Percentiles rank a stretch among this genome's conserved stretches.
phyloP scores from a whole-genome alignment of 1,140 invertebrate species.

The Drosophila mauritiana region DNA sequence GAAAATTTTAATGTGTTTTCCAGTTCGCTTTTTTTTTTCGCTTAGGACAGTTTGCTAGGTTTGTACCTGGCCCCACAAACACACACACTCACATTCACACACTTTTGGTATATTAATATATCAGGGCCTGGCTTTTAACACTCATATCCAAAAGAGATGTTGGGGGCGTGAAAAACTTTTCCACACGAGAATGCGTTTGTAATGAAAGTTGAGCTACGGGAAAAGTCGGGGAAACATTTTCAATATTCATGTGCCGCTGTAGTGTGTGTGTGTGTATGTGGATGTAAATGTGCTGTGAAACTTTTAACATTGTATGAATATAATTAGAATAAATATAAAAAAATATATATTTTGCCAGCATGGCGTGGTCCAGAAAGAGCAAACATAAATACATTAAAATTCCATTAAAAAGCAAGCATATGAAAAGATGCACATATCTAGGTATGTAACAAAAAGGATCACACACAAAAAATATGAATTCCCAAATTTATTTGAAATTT shows the following conservation, averaged over 20 bases:
- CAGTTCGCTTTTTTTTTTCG: constrained; percentile 16
- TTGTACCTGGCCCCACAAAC: constrained; percentile 30
- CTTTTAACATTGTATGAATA: constrained; percentile 83
- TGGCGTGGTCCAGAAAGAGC: constrained; percentile 25
- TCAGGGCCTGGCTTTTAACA: constrained; percentile 80
- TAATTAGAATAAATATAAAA: constrained; percentile 73
- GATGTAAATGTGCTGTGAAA: constrained; percentile 72
- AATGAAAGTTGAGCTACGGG: constrained; percentile 67
- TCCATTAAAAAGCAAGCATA: constrained; percentile 71
- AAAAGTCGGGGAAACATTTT: constrained; percentile 57
- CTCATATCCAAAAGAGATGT: constrained; percentile 37
- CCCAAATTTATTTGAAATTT: neutral
- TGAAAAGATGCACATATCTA: constrained; percentile 16
- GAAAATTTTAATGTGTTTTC: constrained; percentile 80
- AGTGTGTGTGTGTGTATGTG: constrained; percentile 16
- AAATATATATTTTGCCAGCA: constrained; percentile 8
- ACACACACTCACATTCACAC: constrained; percentile 22
- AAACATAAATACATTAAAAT: constrained; percentile 77
- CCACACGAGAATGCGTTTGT: constrained; percentile 69
- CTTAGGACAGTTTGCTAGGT: constrained; percentile 11
- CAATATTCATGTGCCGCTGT: constrained; percentile 72
- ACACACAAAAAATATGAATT: neutral
- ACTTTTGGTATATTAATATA: constrained; percentile 80
- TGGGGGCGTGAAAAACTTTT: constrained; percentile 61
- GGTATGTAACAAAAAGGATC: constrained; percentile 8